A percentile compares a stretch with the other conserved stretches of the same genome.
These are phyloP conservation scores for Castor canadensis DNA, from an alignment of 2,113 vertebrate species.

Conservation along the genomic window DNA sequence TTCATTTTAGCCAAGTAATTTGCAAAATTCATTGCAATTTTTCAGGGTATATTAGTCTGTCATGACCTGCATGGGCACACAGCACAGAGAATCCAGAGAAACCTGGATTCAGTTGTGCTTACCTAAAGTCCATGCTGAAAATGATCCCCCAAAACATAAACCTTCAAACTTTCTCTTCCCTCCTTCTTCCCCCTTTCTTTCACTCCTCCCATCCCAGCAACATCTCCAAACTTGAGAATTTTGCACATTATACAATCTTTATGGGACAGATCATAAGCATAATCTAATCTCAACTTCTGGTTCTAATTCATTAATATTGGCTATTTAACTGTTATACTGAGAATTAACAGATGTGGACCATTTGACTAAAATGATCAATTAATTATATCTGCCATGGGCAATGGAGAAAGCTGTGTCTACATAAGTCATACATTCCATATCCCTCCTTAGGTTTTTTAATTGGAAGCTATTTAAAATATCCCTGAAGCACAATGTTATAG, in stretches of 20 bases:
- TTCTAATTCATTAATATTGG: not conserved
- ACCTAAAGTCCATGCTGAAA: not conserved
- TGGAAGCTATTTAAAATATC: too few species aligned
- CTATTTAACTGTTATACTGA: not conserved
- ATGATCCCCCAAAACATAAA: not conserved
- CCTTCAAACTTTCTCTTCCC: not conserved
- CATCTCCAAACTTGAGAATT: not conserved
- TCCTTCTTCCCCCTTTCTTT: not conserved
- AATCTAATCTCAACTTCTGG: not conserved
- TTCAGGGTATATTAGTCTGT: not conserved
- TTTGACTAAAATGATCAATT: not conserved
- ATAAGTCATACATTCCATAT: not conserved
- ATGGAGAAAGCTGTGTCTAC: not conserved
- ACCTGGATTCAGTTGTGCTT: not conserved
- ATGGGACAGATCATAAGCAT: not conserved
- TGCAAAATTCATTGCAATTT: not conserved
- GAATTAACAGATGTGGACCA: not conserved
- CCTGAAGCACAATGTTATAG: too few species aligned
- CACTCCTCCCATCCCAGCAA: not conserved
- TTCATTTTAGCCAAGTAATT: conserved; percentile 1
- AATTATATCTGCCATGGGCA: not conserved
- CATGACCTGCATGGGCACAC: not conserved
- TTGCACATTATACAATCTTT: not conserved
- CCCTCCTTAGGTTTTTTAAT: not conserved
- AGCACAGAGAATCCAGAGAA: not conserved